Percentiles rank a stretch among this genome's conserved stretches.
Conservation (phyloP, 23 tunicate species). For the Ciona savignyi region DNA sequence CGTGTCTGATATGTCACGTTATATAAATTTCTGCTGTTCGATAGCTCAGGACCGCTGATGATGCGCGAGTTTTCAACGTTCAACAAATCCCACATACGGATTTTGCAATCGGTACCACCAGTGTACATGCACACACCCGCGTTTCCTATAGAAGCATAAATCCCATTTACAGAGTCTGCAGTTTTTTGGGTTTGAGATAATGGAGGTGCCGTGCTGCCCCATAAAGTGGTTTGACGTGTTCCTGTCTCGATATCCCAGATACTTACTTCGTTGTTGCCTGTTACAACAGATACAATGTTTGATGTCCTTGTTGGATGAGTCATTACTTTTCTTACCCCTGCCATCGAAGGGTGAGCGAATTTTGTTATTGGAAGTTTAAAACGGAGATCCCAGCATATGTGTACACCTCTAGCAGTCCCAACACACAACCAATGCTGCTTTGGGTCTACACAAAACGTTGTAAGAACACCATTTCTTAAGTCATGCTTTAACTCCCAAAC, state of each 20-base stretch:
- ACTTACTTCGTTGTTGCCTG: conserved; percentile 80
- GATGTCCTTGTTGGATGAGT: conserved; percentile 62
- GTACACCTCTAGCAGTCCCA: conserved; percentile 55
- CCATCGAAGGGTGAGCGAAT: conserved; percentile 50
- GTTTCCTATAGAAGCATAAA: conserved; percentile 13
- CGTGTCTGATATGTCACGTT: conserved; percentile 37
- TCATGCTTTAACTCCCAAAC: conserved; percentile 65
- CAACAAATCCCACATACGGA: conserved; percentile 67
- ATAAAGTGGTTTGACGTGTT: conserved; percentile 50
- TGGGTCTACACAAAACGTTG: conserved; percentile 66
- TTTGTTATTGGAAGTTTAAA: conserved; percentile 73
- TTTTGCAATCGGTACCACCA: conserved; percentile 72
- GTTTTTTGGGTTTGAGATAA: conserved; percentile 44
- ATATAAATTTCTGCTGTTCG: conserved; percentile 21
- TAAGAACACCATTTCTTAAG: conserved; percentile 49
- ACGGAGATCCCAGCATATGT: conserved; percentile 84
- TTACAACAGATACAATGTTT: conserved; percentile 56
- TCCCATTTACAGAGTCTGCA: conserved; percentile 71
- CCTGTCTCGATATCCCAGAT: conserved; percentile 80
- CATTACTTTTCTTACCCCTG: conserved; percentile 38
- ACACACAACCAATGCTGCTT: conserved; percentile 84
- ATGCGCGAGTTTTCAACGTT: conserved; percentile 43
- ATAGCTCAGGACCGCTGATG: conserved; percentile 44
- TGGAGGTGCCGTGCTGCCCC: conserved; percentile 81
- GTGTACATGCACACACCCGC: conserved; percentile 50